Conservation (phyloP, 2,888 invertebrate genomes). For the Allolobophora icterica region DNA sequence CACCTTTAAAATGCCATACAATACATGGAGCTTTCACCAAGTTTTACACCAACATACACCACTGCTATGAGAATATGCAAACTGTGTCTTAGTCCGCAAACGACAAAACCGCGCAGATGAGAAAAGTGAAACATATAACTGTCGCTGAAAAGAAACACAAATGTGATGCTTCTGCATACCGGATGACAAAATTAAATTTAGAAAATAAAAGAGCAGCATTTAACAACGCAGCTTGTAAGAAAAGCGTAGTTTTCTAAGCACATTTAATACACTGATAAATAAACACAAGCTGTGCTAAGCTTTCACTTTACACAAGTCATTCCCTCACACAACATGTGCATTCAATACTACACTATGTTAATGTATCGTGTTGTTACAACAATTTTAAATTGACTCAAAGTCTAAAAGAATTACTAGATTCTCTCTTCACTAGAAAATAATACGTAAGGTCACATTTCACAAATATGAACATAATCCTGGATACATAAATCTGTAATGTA, state of each 20-base stretch:
- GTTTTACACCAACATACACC: background rate
- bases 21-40: background rate
- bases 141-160: background rate
- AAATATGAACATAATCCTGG: slow-evolving; percentile 2
- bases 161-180: too few species aligned
- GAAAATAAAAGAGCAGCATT: background rate
- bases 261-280: background rate
- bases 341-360: background rate
- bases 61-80: background rate
- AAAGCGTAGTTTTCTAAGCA: background rate
- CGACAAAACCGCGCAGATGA: background rate
- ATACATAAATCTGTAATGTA: background rate
- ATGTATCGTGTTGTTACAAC: background rate
- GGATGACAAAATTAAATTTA: background rate
- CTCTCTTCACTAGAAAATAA: background rate
- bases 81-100: background rate
- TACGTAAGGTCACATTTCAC: background rate
- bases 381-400: background rate
- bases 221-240: background rate
- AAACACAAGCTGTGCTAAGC: background rate
- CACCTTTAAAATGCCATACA: background rate
- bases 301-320: background rate
- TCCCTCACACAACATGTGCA: background rate
- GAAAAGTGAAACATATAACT: background rate
- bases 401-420: background rate